Percentiles rank a stretch among this genome's conserved stretches.
Evolutionary conservation across 2,888 invertebrate genomes (phyloP).

Genomic region (Lasioglossum vierecki): DNA sequence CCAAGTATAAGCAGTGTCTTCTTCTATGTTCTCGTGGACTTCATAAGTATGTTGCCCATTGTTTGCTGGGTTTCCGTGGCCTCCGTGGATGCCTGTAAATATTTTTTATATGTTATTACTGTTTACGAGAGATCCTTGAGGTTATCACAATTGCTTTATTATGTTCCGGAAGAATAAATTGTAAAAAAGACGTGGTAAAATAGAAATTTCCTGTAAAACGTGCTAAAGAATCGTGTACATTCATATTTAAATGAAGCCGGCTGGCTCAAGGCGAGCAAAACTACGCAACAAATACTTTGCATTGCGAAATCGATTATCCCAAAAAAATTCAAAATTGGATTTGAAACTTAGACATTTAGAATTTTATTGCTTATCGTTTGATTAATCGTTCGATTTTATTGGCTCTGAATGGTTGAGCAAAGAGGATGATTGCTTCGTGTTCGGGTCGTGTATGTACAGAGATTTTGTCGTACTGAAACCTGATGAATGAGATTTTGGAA

Average conservation of each 20-base stretch:
- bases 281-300: neutral
- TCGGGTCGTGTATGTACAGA: neutral
- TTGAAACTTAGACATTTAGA: neutral
- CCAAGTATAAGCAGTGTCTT: slow-evolving; percentile 68
- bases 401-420: neutral
- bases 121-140: neutral
- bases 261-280: neutral
- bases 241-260: neutral
- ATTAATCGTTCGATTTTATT: neutral
- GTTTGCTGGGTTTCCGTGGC: slow-evolving; percentile 1
- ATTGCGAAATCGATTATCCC: neutral
- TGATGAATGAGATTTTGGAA: neutral
- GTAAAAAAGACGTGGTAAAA: neutral
- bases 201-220: too few relatives aligned
- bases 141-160: neutral
- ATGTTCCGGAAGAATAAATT: neutral
- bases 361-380: neutral
- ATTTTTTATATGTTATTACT: neutral
- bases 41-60: slow-evolving; percentile 68
- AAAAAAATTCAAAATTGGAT: neutral
- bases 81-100: slow-evolving; percentile 41
- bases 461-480: neutral
- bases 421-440: neutral
- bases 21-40: slow-evolving; percentile 75
- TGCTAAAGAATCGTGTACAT: neutral